These are phyloP conservation scores for Cephus runcator DNA, from an alignment of 2,888 invertebrate species.

Conservation along the genomic window DNA sequence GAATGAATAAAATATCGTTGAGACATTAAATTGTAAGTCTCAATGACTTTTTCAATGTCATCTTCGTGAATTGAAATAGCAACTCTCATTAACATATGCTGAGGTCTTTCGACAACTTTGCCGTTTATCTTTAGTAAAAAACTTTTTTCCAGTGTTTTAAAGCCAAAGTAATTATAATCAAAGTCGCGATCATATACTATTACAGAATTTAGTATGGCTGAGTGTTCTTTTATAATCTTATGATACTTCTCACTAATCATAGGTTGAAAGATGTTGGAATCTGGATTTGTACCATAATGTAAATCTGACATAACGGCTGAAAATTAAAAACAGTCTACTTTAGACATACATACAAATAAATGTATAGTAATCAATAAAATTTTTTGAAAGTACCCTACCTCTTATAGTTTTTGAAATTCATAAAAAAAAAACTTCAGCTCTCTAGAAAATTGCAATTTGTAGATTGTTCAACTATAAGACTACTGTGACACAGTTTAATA, in stretches of 20 bases:
- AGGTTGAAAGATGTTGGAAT: no score
- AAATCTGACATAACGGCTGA: no score
- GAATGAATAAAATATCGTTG: constrained; percentile 98
- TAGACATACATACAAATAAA: no score
- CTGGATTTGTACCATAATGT: no score
- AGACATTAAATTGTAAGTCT: constrained; percentile 95
- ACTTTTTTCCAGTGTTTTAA: constrained; percentile 69
- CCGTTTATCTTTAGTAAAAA: constrained; percentile 70
- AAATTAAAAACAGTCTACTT: no score
- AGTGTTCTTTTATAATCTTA: constrained; percentile 67
- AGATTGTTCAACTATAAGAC: no score
- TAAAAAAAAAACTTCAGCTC: no score
- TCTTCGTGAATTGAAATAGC: constrained; percentile 68
- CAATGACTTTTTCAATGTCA: constrained; percentile 89
- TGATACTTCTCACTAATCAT: constrained; percentile 46
- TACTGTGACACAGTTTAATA: no score
- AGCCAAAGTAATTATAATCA: constrained; percentile 73
- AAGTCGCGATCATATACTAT: constrained; percentile 73
- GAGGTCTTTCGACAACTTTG: constrained; percentile 71
- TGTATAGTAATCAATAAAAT: no score
- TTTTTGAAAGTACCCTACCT: no score
- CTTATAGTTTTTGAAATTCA: constrained; percentile 30
- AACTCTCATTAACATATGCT: constrained; percentile 75
- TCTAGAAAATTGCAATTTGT: no score
- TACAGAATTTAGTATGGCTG: constrained; percentile 64